phyloP scores from a whole-genome alignment of 2,113 vertebrate genomes.

The Colistium nudipinnis region DNA sequence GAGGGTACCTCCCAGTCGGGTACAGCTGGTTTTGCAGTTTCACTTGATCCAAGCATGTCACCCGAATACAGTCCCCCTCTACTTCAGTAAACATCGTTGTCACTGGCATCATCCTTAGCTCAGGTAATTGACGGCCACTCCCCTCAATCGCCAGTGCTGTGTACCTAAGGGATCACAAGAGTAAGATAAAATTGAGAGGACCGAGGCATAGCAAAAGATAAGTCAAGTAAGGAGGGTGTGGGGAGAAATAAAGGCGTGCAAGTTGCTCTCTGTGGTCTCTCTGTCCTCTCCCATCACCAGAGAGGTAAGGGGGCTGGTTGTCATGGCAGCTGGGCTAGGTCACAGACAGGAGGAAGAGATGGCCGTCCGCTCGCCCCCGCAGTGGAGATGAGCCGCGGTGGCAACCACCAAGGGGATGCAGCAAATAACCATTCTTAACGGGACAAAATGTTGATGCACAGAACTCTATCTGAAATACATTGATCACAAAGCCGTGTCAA shows the following conservation, averaged over 20 bases:
- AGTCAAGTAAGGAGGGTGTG: neutral
- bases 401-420: slow-evolving; percentile 24
- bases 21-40: neutral
- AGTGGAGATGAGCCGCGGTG: neutral
- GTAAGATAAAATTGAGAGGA: neutral
- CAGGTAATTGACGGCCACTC: slow-evolving; percentile 30
- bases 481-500: no score
- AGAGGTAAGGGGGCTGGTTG: slow-evolving; percentile 69
- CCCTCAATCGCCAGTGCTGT: neutral
- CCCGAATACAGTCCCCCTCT: slow-evolving; percentile 13
- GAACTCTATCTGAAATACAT: no score
- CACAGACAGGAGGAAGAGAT: slow-evolving; percentile 63
- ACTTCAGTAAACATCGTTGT: slow-evolving; percentile 6
- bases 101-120: slow-evolving; percentile 7
- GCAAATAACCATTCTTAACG: neutral
- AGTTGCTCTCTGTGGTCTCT: slow-evolving; percentile 53
- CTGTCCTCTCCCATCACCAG: slow-evolving; percentile 29
- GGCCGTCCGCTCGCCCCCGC: slow-evolving; percentile 22
- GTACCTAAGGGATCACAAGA: slow-evolving; percentile 27
- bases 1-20: neutral
- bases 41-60: neutral
- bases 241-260: slow-evolving; percentile 15
- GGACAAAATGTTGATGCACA: no score
- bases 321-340: slow-evolving; percentile 68
- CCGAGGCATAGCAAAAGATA: neutral